phyloP scores from a whole-genome alignment of 2,797 vertebrate genomes.

The Falco rusticolus region DNA sequence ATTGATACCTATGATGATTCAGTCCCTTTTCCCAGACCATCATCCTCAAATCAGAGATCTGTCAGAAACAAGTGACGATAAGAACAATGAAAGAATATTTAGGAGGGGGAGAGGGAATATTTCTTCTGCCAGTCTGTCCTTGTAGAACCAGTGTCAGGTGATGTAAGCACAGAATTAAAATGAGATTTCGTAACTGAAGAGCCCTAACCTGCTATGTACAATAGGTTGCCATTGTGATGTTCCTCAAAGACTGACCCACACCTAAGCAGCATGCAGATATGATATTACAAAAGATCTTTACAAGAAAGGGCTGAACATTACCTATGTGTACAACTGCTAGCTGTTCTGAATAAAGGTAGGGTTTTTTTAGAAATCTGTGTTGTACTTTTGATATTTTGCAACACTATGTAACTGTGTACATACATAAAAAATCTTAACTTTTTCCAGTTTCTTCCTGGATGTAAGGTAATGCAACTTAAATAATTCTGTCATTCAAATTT shows the following conservation, averaged over 20 bases:
- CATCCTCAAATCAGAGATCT: not conserved
- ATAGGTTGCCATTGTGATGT: not conserved
- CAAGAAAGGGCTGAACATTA: not conserved
- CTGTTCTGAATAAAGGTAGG: not conserved
- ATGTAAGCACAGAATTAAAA: not conserved
- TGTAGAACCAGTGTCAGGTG: not conserved
- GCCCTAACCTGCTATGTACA: not conserved
- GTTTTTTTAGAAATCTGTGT: not conserved
- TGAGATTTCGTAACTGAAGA: not conserved
- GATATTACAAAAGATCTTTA: not conserved
- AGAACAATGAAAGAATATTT: not conserved
- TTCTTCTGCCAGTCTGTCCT: not conserved
- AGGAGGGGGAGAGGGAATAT: not conserved
- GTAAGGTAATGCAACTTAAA: not conserved
- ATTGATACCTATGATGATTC: not conserved
- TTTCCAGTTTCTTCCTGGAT: not conserved
- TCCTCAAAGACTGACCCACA: not conserved
- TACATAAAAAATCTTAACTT: not conserved
- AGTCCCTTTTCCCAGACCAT: not conserved
- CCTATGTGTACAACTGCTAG: not conserved
- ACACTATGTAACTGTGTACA: accelerated
- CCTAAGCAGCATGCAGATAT: not conserved
- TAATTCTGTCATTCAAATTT: not conserved
- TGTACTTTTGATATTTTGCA: not conserved
- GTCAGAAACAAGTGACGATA: not conserved